Base-by-base conservation (phyloP, 2,113 vertebrate species). In the Prinia subflava region DNA sequence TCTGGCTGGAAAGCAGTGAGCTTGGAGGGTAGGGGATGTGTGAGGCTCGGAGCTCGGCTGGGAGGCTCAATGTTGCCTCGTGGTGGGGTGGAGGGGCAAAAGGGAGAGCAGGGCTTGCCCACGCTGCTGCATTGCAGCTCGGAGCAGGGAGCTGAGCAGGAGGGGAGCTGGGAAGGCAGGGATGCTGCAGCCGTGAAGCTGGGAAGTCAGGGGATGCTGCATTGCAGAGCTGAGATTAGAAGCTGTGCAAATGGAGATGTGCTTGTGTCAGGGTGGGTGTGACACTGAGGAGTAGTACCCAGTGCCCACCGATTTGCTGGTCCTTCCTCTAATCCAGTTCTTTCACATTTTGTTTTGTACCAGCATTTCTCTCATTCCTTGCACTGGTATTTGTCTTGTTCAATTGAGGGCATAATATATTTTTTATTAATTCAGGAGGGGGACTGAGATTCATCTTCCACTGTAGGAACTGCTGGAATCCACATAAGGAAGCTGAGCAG, bases 161-260 rank as follows among this genome's bases (percentile, higher is more conserved):
- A 92, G 79, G 70, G 63, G 77, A 94, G 95, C 79, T 89, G 90
- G 78, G 87, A 96, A 95, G 87, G 92, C 90, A 94, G 82, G 83
- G 91, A 92, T 94, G 89, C 96, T 97, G 93, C 96, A 97, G 79
- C 79, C 91, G 64, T 25, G 70, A 92, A 94, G 95, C 82, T 91
- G 93, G 84, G 71, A 96, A 95, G 89, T 91, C 89, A 90, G 93
- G 79, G 71, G 94, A 91, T 95, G 90, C 96, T 97, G 94, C 96
- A 97, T 95, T 97, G 95, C 93, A 95, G 94, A 84, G 94, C 93
- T 95, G 95, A 90, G 80, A 91, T 92, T 60, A 92, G 90, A 50
- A 77, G 84, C 94, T 62, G 94, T 94, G 91, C 85, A 60, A 93
- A 92, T 80, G 94, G 79, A 94, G 92, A 77, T 93, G 50, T 92